Evolutionary conservation across 2,888 invertebrate genomes (phyloP), one percentile per base, ranked within the genome.

Genomic region (Ormia ochracea): DNA sequence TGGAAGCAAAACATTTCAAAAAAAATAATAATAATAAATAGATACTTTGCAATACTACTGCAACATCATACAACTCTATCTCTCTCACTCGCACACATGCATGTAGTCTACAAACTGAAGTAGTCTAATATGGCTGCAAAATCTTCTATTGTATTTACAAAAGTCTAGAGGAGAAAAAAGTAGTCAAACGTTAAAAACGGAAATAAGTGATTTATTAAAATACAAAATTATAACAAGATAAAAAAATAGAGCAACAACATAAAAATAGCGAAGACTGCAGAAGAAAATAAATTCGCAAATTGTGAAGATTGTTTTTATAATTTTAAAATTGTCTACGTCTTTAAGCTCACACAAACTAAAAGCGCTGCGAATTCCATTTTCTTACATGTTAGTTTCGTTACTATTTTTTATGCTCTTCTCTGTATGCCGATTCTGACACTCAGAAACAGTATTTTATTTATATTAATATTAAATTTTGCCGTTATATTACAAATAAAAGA

Each of bases 141-240:
- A 43, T 12, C 43, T 43, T 43, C 43, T 33, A 52, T 12, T 23
- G 5, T 52, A 52, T 59, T 70, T 33, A 45, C 4, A 31, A 26
- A 50, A 59, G 19, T 38, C 14, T 31, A 28, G 21, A 21, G 17
- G 41, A 56, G 26, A 45, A 12, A 61, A 28, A 56, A 14, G 4
- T 6, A 38, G 54, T 31, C 26, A 45, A 56, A 65, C 56, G 54
- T 54, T 33, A n/a, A 9, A 63, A 68, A 68, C 72, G 72, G 72
- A 80, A 68, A 76, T 61, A 80, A 76, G 80, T 80, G 76, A 80
- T 80, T 76, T 80, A 80, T 76, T 76, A 68, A 73, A 33, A 58
- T 43, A 70, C 36, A 52, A 66, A 36, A 52, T 63, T 43, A 41
- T 17, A 63, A 19, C 19, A 54, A 4, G 2, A 48, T 23, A 12